phyloP scores from a whole-genome alignment of 1,140 invertebrate genomes.

The Bombus vancouverensis region DNA sequence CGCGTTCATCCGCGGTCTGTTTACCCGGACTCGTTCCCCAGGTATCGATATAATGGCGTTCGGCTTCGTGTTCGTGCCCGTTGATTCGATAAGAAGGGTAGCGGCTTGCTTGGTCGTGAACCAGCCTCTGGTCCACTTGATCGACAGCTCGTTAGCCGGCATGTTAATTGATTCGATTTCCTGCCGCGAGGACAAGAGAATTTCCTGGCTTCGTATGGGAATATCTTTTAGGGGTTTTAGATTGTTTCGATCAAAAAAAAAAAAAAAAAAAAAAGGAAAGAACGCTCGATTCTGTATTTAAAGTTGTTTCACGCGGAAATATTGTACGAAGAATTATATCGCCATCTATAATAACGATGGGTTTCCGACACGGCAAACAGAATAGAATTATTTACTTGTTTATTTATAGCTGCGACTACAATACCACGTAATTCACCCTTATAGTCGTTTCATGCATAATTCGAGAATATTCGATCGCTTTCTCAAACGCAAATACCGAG shows the following conservation, averaged over 20 bases:
- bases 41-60: constrained; percentile 39
- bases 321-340: background rate
- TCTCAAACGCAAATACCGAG: background rate
- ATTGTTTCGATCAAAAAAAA: background rate
- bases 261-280: too few species aligned
- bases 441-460: background rate
- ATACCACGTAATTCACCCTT: background rate
- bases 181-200: background rate
- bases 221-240: background rate
- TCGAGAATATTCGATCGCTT: background rate
- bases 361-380: background rate
- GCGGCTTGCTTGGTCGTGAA: background rate
- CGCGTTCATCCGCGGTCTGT: constrained; percentile 59
- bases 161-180: constrained; percentile 29
- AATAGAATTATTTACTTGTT: background rate
- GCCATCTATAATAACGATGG: background rate
- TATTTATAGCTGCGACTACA: background rate
- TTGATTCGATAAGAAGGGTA: background rate
- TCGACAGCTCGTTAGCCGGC: constrained; percentile 30
- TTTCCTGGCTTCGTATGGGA: background rate
- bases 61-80: background rate
- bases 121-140: background rate
- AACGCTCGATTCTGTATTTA: background rate
- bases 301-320: background rate
- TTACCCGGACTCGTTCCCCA: constrained; percentile 46